phyloP scores from a whole-genome alignment of 2,888 invertebrate species.

The Epinotia nisella region DNA sequence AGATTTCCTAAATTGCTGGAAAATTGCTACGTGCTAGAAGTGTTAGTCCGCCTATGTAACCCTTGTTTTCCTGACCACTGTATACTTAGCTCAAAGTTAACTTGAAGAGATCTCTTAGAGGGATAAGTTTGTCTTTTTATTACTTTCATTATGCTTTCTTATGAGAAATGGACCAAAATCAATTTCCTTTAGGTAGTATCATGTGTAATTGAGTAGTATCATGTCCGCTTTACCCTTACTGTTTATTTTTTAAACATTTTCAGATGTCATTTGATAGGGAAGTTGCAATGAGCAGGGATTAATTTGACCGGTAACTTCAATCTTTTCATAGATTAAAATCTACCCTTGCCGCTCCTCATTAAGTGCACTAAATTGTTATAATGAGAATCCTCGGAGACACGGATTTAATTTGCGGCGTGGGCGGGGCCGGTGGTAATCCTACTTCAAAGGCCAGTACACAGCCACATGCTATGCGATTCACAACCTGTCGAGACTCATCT shows the following conservation, averaged over 20 bases:
- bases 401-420: conserved; percentile 76
- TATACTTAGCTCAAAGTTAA: no score
- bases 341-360: conserved; percentile 53
- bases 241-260: neutral
- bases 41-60: no score
- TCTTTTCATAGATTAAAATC: conserved; percentile 27
- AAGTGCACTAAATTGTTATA: conserved; percentile 66
- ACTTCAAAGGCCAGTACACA: conserved; percentile 77
- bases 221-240: no score
- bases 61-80: no score
- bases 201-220: no score
- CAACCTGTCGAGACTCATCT: neutral
- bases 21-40: no score
- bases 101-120: no score
- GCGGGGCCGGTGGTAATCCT: conserved; percentile 71
- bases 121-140: no score
- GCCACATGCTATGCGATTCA: conserved; percentile 48
- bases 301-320: conserved; percentile 26
- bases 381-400: conserved; percentile 71
- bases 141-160: no score
- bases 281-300: conserved; percentile 4
- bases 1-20: no score
- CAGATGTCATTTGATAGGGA: neutral
- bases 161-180: no score
- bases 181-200: no score